Conservation (phyloP, 2,888 invertebrate species). For the Phasia obesa region DNA sequence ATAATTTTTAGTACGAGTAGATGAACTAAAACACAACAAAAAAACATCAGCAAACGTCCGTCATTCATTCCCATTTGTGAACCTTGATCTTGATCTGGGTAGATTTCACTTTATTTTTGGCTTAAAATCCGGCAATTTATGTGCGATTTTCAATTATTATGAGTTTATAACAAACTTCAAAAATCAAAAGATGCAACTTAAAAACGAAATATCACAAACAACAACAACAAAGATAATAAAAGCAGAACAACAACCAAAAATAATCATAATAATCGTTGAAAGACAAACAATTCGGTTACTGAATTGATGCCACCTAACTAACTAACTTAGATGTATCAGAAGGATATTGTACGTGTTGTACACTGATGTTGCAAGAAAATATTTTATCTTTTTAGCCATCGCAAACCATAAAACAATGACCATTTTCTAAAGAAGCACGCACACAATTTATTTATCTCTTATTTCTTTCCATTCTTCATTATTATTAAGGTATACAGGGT, state of each 20-base stretch:
- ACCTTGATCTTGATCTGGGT: constrained; percentile 59
- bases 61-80: constrained; percentile 15
- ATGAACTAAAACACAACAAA: neutral
- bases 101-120: constrained; percentile 29
- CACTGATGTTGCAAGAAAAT: constrained; percentile 36
- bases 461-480: constrained; percentile 41
- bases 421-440: constrained; percentile 58
- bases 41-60: constrained; percentile 30
- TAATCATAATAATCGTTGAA: constrained; percentile 50
- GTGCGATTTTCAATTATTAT: constrained; percentile 67
- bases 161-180: constrained; percentile 22
- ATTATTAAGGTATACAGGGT: constrained; percentile 39
- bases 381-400: constrained; percentile 59
- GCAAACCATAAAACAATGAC: constrained; percentile 55
- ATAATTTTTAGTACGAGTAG: constrained; percentile 13
- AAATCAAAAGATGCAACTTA: constrained; percentile 26
- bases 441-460: constrained; percentile 57
- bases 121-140: constrained; percentile 52
- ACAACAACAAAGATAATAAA: constrained; percentile 52
- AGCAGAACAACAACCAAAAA: constrained; percentile 47
- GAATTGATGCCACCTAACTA: constrained; percentile 14
- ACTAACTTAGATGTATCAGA: constrained; percentile 2
- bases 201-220: constrained; percentile 54
- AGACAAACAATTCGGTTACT: constrained; percentile 55
- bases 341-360: constrained; percentile 14